Conservation (phyloP, 2,888 invertebrate genomes). For the Cacoxenus indagator region DNA sequence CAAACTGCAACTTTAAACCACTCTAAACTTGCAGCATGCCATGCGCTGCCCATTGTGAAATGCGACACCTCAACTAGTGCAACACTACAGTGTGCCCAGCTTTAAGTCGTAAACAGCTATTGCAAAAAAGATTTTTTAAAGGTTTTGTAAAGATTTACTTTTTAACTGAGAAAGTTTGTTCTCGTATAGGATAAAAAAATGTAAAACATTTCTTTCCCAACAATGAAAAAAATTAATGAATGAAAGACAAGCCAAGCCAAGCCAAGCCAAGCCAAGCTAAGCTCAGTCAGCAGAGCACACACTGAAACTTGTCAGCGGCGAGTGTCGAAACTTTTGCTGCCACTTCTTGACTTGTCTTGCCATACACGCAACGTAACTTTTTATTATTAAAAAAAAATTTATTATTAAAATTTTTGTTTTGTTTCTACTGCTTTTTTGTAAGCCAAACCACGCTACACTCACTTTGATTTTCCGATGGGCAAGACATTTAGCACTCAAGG, state of each 20-base stretch:
- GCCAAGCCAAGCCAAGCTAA: background rate
- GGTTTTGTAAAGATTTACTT: too few relatives aligned
- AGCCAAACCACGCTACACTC: background rate
- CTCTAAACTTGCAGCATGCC: conserved; percentile 7
- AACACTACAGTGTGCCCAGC: too few relatives aligned
- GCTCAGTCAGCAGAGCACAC: too few relatives aligned
- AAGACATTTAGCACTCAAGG: background rate
- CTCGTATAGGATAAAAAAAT: too few relatives aligned
- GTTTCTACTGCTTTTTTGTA: background rate
- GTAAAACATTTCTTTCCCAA: too few relatives aligned
- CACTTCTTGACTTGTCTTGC: background rate
- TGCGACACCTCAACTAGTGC: too few relatives aligned
- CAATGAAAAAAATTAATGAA: background rate
- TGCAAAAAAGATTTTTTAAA: background rate
- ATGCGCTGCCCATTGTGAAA: background rate
- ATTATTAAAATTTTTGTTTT: conserved; percentile 8
- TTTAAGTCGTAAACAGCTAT: background rate
- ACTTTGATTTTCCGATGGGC: background rate
- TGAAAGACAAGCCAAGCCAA: background rate
- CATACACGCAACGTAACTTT: conserved; percentile 9
- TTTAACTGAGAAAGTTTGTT: too few relatives aligned
- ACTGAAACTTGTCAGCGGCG: conserved; percentile 2
- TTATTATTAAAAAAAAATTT: conserved; percentile 18
- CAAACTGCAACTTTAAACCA: conserved; percentile 8
- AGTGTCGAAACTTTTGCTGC: background rate